phyloP scores from a whole-genome alignment of 2,113 vertebrate species.

The Pluvialis apricaria region DNA sequence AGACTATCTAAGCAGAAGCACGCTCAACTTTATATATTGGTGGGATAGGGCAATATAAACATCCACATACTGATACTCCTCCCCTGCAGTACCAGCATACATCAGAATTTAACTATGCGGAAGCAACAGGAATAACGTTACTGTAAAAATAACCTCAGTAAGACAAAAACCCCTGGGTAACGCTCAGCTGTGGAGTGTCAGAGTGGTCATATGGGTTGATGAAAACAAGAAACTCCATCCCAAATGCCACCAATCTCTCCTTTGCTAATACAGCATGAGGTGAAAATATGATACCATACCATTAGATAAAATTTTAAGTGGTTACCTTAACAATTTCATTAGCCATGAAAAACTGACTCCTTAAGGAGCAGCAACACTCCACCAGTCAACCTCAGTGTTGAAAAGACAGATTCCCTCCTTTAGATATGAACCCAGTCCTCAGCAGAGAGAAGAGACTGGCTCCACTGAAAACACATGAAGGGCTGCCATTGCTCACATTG shows the following conservation, averaged over 20 bases:
- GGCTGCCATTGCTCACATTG: neutral
- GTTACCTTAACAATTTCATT: neutral
- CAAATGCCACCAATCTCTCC: neutral
- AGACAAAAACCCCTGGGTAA: neutral
- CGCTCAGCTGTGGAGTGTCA: neutral
- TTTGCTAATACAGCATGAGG: neutral
- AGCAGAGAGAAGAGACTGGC: neutral
- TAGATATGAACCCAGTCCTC: neutral
- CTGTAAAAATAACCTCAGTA: neutral
- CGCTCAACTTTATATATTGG: neutral
- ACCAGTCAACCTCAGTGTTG: neutral
- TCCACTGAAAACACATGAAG: neutral
- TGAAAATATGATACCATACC: neutral
- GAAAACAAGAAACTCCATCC: neutral
- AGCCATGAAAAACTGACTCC: neutral
- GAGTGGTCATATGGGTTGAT: neutral
- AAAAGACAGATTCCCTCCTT: neutral
- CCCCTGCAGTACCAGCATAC: neutral
- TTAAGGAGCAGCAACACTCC: neutral
- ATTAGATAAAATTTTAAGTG: neutral
- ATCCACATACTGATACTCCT: neutral
- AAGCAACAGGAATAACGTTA: neutral
- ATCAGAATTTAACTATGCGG: neutral
- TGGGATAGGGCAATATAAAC: neutral
- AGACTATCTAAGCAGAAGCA: neutral